Evolutionary conservation across 2,888 invertebrate species (phyloP).

Genomic region (Lasioglossum pauxillum): DNA sequence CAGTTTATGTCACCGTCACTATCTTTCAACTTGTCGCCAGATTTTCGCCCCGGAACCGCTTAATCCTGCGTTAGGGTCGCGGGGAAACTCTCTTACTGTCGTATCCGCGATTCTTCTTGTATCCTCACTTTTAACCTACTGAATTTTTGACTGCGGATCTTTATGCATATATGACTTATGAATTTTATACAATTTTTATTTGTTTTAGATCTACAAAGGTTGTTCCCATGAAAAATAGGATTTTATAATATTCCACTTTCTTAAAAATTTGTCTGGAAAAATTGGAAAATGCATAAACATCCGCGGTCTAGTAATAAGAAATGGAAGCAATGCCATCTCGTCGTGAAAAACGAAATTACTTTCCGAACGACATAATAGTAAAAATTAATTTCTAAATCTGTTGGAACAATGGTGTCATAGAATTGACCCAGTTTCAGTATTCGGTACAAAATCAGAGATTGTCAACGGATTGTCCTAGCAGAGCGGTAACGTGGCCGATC

Average conservation of each 20-base stretch:
- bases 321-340: no score
- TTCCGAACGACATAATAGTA: no score
- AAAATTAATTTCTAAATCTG: background rate
- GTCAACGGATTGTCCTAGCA: background rate
- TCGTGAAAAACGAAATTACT: no score
- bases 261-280: no score
- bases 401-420: background rate
- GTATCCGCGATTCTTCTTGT: background rate
- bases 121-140: background rate
- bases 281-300: no score
- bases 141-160: background rate
- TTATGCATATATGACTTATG: no score
- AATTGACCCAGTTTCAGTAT: background rate
- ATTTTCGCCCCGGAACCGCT: background rate
- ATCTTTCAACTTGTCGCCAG: background rate
- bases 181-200: no score
- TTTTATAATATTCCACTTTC: no score
- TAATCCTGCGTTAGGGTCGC: background rate
- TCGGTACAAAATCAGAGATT: background rate
- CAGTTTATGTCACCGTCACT: background rate
- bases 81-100: background rate
- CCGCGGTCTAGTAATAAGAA: no score
- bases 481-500: background rate
- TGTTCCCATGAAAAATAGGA: no score
- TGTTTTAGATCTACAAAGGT: no score